Percentiles rank a stretch among this genome's conserved stretches.
Conservation (phyloP, 2,888 invertebrate genomes). For the Euplagia quadripunctaria region DNA sequence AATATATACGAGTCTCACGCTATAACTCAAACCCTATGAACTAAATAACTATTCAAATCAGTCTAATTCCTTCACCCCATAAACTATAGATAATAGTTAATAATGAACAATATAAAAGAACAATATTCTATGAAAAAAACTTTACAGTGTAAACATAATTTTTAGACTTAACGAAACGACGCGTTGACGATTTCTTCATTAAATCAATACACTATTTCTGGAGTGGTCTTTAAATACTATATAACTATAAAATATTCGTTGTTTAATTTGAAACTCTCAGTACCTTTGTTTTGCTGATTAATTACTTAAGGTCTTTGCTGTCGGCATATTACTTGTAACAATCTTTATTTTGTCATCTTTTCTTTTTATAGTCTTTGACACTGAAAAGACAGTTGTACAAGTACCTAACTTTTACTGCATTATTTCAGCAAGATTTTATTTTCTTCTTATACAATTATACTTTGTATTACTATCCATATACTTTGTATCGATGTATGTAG, state of each 20-base stretch:
- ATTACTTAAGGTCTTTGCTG: neutral
- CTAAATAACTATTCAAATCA: constrained; percentile 55
- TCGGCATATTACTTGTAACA: neutral
- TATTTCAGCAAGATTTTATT: no score
- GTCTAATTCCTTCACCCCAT: constrained; percentile 57
- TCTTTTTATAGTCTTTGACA: no score
- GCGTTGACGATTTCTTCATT: constrained; percentile 21
- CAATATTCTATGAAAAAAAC: constrained; percentile 65
- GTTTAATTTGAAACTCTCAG: no score
- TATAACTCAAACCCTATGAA: constrained; percentile 35
- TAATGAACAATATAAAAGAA: constrained; percentile 68
- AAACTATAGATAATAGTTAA: constrained; percentile 61
- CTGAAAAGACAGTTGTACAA: neutral
- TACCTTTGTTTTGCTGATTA: no score
- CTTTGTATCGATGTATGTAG: no score
- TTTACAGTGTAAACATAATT: constrained; percentile 45
- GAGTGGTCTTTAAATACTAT: no score
- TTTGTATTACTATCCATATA: no score
- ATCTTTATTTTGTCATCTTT: neutral
- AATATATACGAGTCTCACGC: constrained; percentile 32
- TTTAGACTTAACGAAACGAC: constrained; percentile 56
- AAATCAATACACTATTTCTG: no score
- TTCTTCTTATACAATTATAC: no score
- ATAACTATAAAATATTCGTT: no score
- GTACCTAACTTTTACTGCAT: no score